A percentile compares a stretch with the other conserved stretches of the same genome.
These are phyloP conservation scores for Sylvia borin DNA, from an alignment of 2,797 vertebrate species.

Conservation along the genomic window DNA sequence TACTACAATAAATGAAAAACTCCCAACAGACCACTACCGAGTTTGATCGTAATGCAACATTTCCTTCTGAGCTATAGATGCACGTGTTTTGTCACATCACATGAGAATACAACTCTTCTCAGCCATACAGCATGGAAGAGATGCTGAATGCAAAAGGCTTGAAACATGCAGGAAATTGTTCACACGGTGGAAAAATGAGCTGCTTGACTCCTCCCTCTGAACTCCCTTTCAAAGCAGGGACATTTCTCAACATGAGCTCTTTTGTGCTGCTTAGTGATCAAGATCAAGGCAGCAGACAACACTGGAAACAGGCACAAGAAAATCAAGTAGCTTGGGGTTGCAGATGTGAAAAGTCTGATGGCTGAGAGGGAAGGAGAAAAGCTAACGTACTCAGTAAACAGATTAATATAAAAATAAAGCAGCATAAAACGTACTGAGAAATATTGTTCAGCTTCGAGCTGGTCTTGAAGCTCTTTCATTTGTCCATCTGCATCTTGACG, in stretches of 20 bases:
- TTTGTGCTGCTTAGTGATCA: not conserved
- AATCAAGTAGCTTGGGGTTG: not conserved
- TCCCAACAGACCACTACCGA: not conserved
- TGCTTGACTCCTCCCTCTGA: not conserved
- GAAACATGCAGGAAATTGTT: not conserved
- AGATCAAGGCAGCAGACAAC: not conserved
- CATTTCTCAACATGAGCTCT: not conserved
- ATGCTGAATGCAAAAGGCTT: not conserved
- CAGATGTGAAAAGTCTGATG: not conserved
- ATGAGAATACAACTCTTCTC: not conserved
- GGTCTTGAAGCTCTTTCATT: slow-evolving; percentile 98
- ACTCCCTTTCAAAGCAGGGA: not conserved
- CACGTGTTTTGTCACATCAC: not conserved
- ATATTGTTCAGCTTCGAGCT: slow-evolving; percentile 97
- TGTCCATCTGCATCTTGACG: slow-evolving; percentile 96
- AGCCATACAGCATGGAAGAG: not conserved
- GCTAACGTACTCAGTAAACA: not conserved
- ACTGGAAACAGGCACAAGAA: not conserved
- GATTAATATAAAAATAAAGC: not conserved
- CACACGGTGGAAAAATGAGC: not conserved
- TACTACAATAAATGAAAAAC: not conserved
- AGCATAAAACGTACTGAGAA: slow-evolving; percentile 86
- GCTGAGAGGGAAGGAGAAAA: not conserved
- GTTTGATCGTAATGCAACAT: not conserved
- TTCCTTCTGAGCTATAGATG: not conserved